phyloP scores from a whole-genome alignment of 1,140 invertebrate genomes.

The Nylanderia fulva region DNA sequence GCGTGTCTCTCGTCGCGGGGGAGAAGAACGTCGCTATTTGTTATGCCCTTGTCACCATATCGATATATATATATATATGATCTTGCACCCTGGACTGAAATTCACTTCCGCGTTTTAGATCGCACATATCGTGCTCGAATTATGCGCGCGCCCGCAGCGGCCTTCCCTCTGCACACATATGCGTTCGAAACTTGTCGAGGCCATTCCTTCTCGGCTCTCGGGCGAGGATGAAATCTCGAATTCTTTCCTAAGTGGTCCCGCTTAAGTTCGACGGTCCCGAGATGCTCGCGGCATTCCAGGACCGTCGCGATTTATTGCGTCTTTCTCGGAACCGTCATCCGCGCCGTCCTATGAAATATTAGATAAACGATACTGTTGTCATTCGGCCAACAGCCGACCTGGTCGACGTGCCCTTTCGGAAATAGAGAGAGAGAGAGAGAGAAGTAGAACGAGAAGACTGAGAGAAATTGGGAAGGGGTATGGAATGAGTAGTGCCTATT shows the following conservation, averaged over 20 bases:
- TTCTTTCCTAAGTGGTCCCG: conserved; percentile 38
- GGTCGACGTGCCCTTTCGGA: not conserved
- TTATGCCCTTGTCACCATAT: conserved; percentile 36
- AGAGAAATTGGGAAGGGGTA: conserved; percentile 62
- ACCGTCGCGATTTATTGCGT: conserved; percentile 35
- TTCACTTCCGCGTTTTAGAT: not conserved
- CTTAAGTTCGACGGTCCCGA: not conserved
- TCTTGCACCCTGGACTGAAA: not conserved
- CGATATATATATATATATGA: not conserved
- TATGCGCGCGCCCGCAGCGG: not conserved
- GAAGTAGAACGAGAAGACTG: not conserved
- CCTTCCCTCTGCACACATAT: not conserved
- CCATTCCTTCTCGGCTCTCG: conserved; percentile 2
- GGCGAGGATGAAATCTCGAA: conserved; percentile 40
- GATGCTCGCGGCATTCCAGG: conserved; percentile 47
- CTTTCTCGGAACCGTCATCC: conserved; percentile 50
- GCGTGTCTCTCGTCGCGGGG: not conserved
- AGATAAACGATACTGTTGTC: conserved; percentile 69
- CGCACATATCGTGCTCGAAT: not conserved
- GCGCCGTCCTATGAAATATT: conserved; percentile 52
- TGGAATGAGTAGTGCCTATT: conserved; percentile 83
- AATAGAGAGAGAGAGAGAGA: not conserved
- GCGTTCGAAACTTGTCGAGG: conserved; percentile 21
- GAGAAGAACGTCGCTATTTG: conserved; percentile 58
- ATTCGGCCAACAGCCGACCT: conserved; percentile 48